These are phyloP conservation scores for Lordiphosa clarofinis DNA, from an alignment of 1,140 invertebrate species.

Conservation along the genomic window DNA sequence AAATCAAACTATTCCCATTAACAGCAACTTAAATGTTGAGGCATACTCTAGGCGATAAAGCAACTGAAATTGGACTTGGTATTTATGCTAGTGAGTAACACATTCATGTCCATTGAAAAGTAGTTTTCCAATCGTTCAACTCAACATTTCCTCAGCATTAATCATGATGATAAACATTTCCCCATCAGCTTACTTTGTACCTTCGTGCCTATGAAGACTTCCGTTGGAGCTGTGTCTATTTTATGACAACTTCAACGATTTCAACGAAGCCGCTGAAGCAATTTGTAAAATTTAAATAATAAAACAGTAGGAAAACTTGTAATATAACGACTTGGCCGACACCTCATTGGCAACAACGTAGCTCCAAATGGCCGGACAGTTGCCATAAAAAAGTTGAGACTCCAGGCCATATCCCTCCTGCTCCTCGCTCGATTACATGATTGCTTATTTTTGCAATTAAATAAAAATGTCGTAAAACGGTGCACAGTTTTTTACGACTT, in stretches of 20 bases:
- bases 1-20: no score
- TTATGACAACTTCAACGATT: neutral
- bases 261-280: conserved; percentile 10
- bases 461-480: conserved; percentile 71
- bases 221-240: conserved; percentile 2
- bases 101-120: no score
- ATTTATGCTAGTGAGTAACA: no score
- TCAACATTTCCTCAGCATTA: conserved; percentile 6
- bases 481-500: conserved; percentile 42
- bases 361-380: conserved; percentile 33
- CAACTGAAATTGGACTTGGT: no score
- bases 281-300: conserved; percentile 47
- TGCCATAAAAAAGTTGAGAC: conserved; percentile 43
- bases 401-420: conserved; percentile 1
- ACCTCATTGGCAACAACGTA: conserved; percentile 36
- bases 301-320: conserved; percentile 39
- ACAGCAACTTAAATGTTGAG: no score
- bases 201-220: conserved; percentile 6
- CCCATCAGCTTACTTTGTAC: no score
- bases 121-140: neutral
- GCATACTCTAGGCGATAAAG: no score
- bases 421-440: conserved; percentile 35
- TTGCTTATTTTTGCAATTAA: conserved; percentile 64
- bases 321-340: conserved; percentile 48
- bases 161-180: conserved; percentile 11